Evolutionary conservation across 1,140 invertebrate species (phyloP).

Genomic region (Pachyrhynchus sulphureomaculatus): DNA sequence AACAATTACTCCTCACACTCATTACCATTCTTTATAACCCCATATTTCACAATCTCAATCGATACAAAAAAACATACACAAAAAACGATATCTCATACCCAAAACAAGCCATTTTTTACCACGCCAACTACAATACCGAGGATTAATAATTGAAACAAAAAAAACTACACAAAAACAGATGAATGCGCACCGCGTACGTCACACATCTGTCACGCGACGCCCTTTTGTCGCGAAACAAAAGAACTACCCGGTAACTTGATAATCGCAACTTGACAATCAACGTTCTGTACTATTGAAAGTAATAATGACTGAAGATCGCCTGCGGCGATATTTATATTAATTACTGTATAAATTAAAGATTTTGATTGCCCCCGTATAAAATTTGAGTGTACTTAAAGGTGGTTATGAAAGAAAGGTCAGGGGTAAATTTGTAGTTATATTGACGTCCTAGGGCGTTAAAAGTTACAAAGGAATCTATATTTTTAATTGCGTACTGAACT

Average conservation of each 20-base stretch:
- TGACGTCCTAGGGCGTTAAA: not conserved
- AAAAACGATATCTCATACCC: not conserved
- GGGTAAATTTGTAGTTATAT: constrained; percentile 21
- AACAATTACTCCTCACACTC: not conserved
- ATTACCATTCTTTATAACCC: constrained; percentile 2
- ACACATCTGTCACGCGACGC: constrained; percentile 22
- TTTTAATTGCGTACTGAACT: too few species aligned
- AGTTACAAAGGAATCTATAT: too few species aligned
- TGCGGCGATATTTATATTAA: constrained; percentile 14
- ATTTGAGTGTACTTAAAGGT: constrained; percentile 8
- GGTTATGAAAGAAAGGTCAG: constrained; percentile 3
- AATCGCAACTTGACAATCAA: constrained; percentile 18
- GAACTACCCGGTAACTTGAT: constrained; percentile 9
- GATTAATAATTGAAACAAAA: constrained; percentile 24
- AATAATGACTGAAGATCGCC: constrained; percentile 24
- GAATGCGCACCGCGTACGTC: constrained; percentile 1
- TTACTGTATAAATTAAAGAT: constrained; percentile 28
- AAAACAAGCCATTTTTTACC: not conserved
- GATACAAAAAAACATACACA: not conserved
- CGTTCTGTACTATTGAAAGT: constrained; percentile 24
- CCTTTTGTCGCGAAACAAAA: constrained; percentile 13
- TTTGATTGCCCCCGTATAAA: constrained; percentile 9
- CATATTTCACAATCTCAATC: too few species aligned
- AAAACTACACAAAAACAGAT: constrained; percentile 19
- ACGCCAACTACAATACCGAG: not conserved